Conservation (phyloP, 2,113 vertebrate genomes). For the Hemicordylus capensis region DNA sequence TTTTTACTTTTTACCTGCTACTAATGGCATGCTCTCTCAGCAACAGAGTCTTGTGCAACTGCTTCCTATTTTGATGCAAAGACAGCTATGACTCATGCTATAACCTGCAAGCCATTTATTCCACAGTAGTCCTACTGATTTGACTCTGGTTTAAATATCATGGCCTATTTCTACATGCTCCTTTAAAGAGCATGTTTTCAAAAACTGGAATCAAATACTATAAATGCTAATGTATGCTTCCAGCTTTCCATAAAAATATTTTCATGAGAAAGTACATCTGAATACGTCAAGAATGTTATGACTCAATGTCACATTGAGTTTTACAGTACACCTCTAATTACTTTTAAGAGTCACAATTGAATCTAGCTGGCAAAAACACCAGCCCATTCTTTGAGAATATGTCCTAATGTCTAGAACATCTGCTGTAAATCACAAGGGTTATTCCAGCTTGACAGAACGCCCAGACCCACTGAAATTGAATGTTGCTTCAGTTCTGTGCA, state of each 20-base stretch:
- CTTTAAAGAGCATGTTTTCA: conserved; percentile 16
- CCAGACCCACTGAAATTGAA: background rate
- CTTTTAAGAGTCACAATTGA: background rate
- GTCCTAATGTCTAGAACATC: background rate
- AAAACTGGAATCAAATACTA: background rate
- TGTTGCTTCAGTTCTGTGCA: background rate
- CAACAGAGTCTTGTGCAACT: background rate
- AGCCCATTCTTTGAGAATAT: background rate
- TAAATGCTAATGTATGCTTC: background rate
- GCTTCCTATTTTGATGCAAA: conserved; percentile 4
- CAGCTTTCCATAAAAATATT: conserved; percentile 1
- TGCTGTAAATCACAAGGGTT: background rate
- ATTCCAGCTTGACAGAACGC: background rate
- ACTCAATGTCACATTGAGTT: background rate
- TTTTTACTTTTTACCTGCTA: background rate
- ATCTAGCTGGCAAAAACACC: background rate
- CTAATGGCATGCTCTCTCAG: background rate
- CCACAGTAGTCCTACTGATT: background rate
- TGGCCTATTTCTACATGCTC: background rate
- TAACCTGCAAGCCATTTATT: conserved; percentile 1
- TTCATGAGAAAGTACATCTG: background rate
- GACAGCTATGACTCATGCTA: conserved; percentile 7
- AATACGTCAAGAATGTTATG: background rate
- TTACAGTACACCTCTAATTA: background rate
- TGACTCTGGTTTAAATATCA: background rate